Conservation (phyloP, 1,140 invertebrate genomes). For the Cecropterus lyciades region DNA sequence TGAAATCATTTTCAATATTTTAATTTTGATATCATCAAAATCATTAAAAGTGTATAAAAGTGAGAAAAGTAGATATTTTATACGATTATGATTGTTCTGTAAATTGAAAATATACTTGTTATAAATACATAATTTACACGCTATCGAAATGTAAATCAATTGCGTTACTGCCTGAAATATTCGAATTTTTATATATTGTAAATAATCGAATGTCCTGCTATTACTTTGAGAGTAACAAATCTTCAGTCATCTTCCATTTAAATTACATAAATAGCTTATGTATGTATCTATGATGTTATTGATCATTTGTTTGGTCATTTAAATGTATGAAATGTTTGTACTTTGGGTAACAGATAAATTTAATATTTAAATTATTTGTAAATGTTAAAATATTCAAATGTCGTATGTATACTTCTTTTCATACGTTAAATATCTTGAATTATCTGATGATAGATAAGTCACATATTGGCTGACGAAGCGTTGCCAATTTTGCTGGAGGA, state of each 20-base stretch:
- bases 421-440: not conserved
- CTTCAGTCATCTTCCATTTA: conserved; percentile 2
- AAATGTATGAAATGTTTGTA: conserved; percentile 14
- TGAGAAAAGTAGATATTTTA: conserved; percentile 15
- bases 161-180: conserved; percentile 4
- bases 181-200: conserved; percentile 11
- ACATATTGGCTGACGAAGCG: conserved; percentile 1
- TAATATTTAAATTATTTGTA: conserved; percentile 10
- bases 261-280: not conserved
- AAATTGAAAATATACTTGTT: conserved; percentile 1
- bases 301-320: conserved; percentile 5
- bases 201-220: not conserved
- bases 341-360: conserved; percentile 15
- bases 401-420: not conserved
- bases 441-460: not conserved
- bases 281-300: conserved; percentile 11
- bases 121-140: conserved; percentile 1
- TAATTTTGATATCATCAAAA: not conserved
- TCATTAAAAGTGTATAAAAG: not conserved
- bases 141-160: conserved; percentile 17
- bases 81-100: conserved; percentile 3
- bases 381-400: conserved; percentile 10
- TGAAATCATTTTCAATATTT: not conserved
- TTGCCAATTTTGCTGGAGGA: conserved; percentile 1
- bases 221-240: not conserved